Conservation (phyloP, 1,140 invertebrate genomes). For the Drosophila obscura region DNA sequence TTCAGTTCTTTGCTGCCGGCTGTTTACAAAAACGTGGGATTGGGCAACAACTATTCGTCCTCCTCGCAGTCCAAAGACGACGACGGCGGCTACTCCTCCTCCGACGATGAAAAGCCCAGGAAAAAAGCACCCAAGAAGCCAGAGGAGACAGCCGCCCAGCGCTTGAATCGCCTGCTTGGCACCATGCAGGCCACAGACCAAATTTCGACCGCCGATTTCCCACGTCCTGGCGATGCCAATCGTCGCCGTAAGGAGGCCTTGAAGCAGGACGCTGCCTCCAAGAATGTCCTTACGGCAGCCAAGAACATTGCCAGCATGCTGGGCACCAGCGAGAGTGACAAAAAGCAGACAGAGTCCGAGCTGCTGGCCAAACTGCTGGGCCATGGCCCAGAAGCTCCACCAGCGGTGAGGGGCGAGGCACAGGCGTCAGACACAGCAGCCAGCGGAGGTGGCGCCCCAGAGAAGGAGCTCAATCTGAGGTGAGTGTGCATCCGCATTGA, state of each 20-base stretch:
- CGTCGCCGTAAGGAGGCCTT: constrained; percentile 52
- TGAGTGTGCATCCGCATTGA: constrained; percentile 23
- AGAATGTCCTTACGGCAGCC: constrained; percentile 86
- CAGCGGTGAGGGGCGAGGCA: constrained; percentile 19
- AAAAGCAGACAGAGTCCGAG: constrained; percentile 89
- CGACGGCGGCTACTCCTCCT: constrained; percentile 65
- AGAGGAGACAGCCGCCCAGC: constrained; percentile 66
- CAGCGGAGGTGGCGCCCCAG: neutral
- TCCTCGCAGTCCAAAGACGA: constrained; percentile 67
- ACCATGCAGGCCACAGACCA: constrained; percentile 71
- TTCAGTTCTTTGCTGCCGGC: constrained; percentile 56
- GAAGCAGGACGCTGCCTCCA: constrained; percentile 58
- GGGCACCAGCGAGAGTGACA: constrained; percentile 86
- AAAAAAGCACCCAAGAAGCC: constrained; percentile 35
- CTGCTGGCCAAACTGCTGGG: constrained; percentile 88
- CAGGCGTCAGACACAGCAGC: constrained; percentile 4
- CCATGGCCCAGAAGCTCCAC: constrained; percentile 83
- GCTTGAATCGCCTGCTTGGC: constrained; percentile 69
- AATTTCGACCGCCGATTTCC: constrained; percentile 44
- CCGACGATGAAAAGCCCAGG: constrained; percentile 66
- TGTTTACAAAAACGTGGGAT: constrained; percentile 63
- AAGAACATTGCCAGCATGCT: constrained; percentile 88
- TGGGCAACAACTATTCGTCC: constrained; percentile 38
- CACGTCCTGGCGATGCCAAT: constrained; percentile 69
- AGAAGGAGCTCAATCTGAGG: constrained; percentile 75